Base-by-base conservation (phyloP, 2,888 invertebrate species). In the Xestia ashworthii region DNA sequence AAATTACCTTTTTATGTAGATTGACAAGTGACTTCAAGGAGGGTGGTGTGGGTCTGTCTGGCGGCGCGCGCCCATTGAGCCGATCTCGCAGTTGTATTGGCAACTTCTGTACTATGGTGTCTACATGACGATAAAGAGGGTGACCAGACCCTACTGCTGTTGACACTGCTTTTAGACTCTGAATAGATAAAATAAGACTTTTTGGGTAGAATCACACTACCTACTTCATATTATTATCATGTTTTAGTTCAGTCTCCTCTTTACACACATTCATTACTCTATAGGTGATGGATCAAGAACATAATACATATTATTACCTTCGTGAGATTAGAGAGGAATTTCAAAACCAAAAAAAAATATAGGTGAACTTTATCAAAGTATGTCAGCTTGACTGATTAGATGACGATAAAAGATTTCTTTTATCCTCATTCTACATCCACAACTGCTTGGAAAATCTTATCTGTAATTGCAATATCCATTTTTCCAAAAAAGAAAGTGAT, bases 91-190 rank as follows among this genome's bases (percentile, higher is more conserved):
- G 94, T 91, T 98, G 98, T 9, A 97, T 96, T 0, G 99, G 99
- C 72, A 99, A 98, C 96, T 99, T 99, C 90, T 98, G 98, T 73
- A 99, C 96, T 90, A 99, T 99, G 0, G 98, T 99, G 91, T 99
- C 99, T 80, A 99, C 97, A 93, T 98, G 98, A 19, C 97, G 97
- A 80, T 98, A 97, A 62, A 99, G 95, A 0, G 98, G 98, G 94
- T 98, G 98, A 9, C 98, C 98, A 0, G 98, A 97, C 32, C 97
- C 97, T 64, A 99, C 98, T 0, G 98, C 98, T 71, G 98, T 97
- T 71, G 98, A 98, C 50, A 98, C 98, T 69, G 98, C 98, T 94
- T 98, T 98, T 65, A 99, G 96, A 79, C 99, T 99, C 98, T 99
- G 66, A n/a, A 76, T 41, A n/a, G 12, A 62, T 64, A 53, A 80